Evolutionary conservation across 1,140 invertebrate species (phyloP), one percentile per base, ranked within the genome.

Genomic region (Liolophura sinensis): DNA sequence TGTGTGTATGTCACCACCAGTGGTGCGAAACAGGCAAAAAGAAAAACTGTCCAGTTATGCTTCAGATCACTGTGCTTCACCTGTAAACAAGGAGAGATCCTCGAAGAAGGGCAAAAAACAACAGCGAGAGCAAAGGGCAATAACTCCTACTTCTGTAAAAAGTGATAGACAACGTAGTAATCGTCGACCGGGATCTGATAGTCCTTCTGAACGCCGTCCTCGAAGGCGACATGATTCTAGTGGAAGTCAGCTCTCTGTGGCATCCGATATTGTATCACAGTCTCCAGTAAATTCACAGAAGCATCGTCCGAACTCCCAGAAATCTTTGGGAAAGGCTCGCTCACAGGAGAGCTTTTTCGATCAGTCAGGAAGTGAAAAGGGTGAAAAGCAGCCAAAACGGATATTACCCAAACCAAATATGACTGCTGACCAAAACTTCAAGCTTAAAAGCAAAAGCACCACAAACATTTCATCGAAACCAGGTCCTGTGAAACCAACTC

Each of bases 261-360:
- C 73, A 6, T 80, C 78, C 24, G 78, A 76, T 25, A 65, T 22
- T 20, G 67, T 67, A 31, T 63, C 72, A 20, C 55, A 24, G 47
- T 31, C 56, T n/a, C 52, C 62, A 62, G 57, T 57, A 49, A 68
- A 55, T 63, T n/a, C 67, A 40, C 15, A 67, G 55, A 24, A 65
- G 48, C 25, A 31, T 55, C 54, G 67, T 52, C 18, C 48, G 51
- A 27, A 16, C 50, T 31, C 46, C n/a, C 22, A n/a, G n/a, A 56
- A 68, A 46, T 40, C 62, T 16, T 48, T 78, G 20, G 60, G 72
- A 15, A 78, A 75, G 66, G 70, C 75, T 18, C 72, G 51, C 27
- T 77, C 78, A 18, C 73, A 79, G 61, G 75, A 78, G 56, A 77
- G 74, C 52, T 74, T 77, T 62, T 78, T 76, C 62, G 69, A 76